Evolutionary conservation across 2,797 vertebrate species (phyloP), one percentile per base, ranked within the genome.

Genomic region (Morelia viridis): DNA sequence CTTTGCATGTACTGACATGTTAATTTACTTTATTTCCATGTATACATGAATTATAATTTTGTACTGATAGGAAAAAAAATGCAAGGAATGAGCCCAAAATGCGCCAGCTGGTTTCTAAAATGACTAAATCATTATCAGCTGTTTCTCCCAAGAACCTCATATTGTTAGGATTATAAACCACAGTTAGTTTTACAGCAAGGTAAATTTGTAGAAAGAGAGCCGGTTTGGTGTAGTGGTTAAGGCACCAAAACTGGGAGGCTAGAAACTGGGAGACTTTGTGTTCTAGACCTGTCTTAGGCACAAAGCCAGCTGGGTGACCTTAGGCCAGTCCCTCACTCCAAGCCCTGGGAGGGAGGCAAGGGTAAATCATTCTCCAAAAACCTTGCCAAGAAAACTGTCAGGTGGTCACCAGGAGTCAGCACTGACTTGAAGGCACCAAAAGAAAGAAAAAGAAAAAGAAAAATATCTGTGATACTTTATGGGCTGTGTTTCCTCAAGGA

Each of bases 131-230:
- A 91, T 35, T 58, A 88, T 61, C 57, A 87, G 89, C 65, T 88
- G 71, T 68, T 93, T 88, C 60, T 65, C 89, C 85, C 89, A 53
- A 83, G 62, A 89, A 88, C 26, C 71, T 91, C 71, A 93, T 88
- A 88, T 68, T 68, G 61, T 85, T 84, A 91, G 53, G 35, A 90
- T 56, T 92, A 56, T 90, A 92, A 90, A 90, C 64, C 86, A 56
- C 84, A 90, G 71, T 90, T 88, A 90, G 85, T 90, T 93, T 93
- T 80, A 93, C 68, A 60, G 71, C 31, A 85, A 84, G 86, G 71
- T 65, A 93, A 65, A 68, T 88, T 93, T 91, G 71, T 50, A 85
- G 53, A 91, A 41, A 53, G 50, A 53, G 7, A 53, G 50, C 50
- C 50, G 8, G 50, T 1, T 53, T 53, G 50, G 50, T 53, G 50